Evolutionary conservation across 2,113 vertebrate genomes (phyloP).

Genomic region (Xiphophorus maculatus): DNA sequence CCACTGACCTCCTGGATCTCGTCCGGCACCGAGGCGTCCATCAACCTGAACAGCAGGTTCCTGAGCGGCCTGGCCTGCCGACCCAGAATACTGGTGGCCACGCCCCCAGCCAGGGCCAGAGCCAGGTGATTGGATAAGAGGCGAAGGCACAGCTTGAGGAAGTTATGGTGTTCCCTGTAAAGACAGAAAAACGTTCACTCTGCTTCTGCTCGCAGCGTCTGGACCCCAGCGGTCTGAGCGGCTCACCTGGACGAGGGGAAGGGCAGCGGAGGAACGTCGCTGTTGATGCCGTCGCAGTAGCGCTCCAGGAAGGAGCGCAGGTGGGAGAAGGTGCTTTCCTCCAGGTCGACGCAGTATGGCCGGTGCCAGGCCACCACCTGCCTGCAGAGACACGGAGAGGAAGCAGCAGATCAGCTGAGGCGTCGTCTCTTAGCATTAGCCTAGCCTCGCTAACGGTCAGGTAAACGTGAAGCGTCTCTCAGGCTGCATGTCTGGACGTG

Average conservation of each 20-base stretch:
- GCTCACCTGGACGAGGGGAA: conserved; percentile 90
- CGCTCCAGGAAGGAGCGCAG: conserved; percentile 94
- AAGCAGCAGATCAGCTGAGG: neutral
- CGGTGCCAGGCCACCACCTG: conserved; percentile 99
- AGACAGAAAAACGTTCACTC: neutral
- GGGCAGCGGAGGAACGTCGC: conserved; percentile 91
- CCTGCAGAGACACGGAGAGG: conserved; percentile 63
- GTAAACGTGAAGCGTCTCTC: neutral
- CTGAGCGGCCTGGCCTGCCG: conserved; percentile 93
- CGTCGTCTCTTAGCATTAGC: neutral
- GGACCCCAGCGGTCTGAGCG: no score
- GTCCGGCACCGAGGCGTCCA: conserved; percentile 98
- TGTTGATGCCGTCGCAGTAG: conserved; percentile 96
- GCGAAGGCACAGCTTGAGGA: conserved; percentile 94
- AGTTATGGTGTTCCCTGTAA: conserved; percentile 93
- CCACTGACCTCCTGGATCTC: conserved; percentile 93
- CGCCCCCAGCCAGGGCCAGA: conserved; percentile 93
- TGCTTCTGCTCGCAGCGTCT: neutral
- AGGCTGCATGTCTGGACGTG: no score
- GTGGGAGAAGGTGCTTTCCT: conserved; percentile 97
- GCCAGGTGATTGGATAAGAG: conserved; percentile 97
- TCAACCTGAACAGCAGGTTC: conserved; percentile 93
- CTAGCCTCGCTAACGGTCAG: neutral
- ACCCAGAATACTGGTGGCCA: conserved; percentile 96
- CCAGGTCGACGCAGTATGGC: conserved; percentile 96